Base-by-base conservation (phyloP, 2,797 vertebrate genomes). In the Lutjanus argentimaculatus region DNA sequence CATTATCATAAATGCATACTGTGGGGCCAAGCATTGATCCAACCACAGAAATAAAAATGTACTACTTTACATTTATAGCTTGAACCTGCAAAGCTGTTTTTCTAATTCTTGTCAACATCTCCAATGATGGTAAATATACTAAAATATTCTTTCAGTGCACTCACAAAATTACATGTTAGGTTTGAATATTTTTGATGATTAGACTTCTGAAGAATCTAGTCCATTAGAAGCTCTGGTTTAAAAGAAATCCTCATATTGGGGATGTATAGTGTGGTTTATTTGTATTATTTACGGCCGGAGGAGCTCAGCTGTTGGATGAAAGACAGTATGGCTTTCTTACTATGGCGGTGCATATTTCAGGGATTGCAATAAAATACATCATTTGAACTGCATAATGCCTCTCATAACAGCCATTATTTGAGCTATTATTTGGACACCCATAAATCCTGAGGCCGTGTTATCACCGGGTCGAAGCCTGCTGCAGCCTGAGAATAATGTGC, bases 351-450 rank as follows among this genome's bases (percentile, higher is more conserved):
- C 73, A 80, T 76, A 85, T 88, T 84, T 87, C 88, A 86, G 63
- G 75, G 17, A 69, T 7, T 62, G 78, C 79, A 86, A 85, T 86
- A 83, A 88, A 80, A 89, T 65, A 49, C 84, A 88, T 88, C 72
- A 83, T 85, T 89, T 88, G 30, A 82, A 84, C 63, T 67, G 53
- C 76, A 75, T 79, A 77, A 91, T 68, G 76, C 48, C 21, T 65
- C 77, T 85, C 40, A 68, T 75, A 52, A 77, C 77, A 57, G 84
- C 82, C 42, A 69, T 91, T 85, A 91, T 89, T 72, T 82, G 51
- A 77, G 78, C 65, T 55, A 76, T 79, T 74, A 61, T 85, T 80
- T 79, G 75, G 66, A 70, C 48, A 21, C 51, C 69, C 67, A 71
- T 89, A 77, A 84, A 86, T 90, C 55, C 13, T 21, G 16, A 65